A percentile compares a stretch with the other conserved stretches of the same genome.
phyloP scores from a whole-genome alignment of 2,888 invertebrate species.

The Himalopsyche kuldschensis region DNA sequence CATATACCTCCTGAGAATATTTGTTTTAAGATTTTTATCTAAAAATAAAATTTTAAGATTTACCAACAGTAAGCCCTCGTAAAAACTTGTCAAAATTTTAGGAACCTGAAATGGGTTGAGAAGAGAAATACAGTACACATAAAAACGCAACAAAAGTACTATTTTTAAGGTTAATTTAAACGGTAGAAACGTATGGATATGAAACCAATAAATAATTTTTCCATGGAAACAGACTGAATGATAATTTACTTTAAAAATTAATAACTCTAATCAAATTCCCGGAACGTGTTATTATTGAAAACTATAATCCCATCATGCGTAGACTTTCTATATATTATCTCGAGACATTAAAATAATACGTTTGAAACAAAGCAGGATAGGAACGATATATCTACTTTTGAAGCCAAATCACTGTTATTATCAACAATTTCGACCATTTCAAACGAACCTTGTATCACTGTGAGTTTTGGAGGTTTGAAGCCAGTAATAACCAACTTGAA shows the following conservation, averaged over 20 bases:
- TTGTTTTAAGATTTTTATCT: no score
- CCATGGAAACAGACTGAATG: background rate
- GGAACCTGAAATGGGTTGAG: no score
- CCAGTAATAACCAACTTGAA: background rate
- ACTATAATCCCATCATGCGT: background rate
- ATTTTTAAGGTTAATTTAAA: no score
- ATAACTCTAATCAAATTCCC: background rate
- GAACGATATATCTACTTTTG: background rate
- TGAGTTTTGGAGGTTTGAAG: background rate
- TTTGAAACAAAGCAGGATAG: background rate
- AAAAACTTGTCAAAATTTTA: no score
- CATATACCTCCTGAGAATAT: no score
- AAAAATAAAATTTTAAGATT: no score
- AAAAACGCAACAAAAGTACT: no score
- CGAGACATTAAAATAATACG: background rate
- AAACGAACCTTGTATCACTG: background rate
- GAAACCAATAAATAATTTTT: no score
- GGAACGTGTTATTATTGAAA: background rate
- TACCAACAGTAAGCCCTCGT: no score
- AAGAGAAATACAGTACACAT: no score
- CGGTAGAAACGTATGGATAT: no score
- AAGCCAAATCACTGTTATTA: slow-evolving; percentile 40
- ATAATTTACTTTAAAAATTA: background rate
- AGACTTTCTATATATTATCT: background rate
- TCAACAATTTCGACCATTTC: slow-evolving; percentile 41